Evolutionary conservation across 2,113 vertebrate genomes (phyloP).

Genomic region (Camelus dromedarius): DNA sequence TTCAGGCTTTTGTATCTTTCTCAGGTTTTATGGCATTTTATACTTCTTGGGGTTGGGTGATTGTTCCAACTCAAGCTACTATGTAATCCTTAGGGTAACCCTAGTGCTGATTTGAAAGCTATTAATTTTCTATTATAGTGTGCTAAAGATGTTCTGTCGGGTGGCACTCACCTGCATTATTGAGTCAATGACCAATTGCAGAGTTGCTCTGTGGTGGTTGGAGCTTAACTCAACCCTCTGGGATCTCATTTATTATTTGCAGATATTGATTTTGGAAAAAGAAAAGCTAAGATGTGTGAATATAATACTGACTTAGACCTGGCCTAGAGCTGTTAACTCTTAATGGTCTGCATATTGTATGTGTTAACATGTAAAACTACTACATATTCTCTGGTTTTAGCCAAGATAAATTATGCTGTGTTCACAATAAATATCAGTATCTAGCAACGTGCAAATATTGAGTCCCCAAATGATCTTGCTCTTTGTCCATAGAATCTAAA

Average conservation of each 20-base stretch:
- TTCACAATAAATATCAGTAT: constrained; percentile 72
- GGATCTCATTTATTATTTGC: constrained; percentile 99
- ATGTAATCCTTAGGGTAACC: constrained; percentile 94
- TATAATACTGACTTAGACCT: constrained; percentile 92
- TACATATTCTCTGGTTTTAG: constrained; percentile 73
- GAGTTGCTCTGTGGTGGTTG: constrained; percentile 91
- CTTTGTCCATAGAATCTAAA: constrained; percentile 40
- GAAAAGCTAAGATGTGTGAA: constrained; percentile 91
- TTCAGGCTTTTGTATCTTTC: constrained; percentile 75
- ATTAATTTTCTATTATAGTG: constrained; percentile 98
- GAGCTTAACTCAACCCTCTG: constrained; percentile 94
- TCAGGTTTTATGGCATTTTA: constrained; percentile 89
- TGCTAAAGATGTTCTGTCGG: constrained; percentile 94
- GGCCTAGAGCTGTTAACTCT: constrained; percentile 92
- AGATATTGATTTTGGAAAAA: constrained; percentile 97
- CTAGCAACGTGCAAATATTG: constrained; percentile 43
- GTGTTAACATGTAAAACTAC: constrained; percentile 69
- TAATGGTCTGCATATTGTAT: constrained; percentile 83
- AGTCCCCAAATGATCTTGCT: background rate
- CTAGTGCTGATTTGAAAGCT: constrained; percentile 94
- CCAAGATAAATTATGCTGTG: constrained; percentile 62
- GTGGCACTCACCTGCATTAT: constrained; percentile 95
- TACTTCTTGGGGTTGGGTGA: constrained; percentile 90
- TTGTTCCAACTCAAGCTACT: constrained; percentile 94
- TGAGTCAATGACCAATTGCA: constrained; percentile 95